These are phyloP conservation scores for Physocephala rufipes DNA, from an alignment of 2,888 invertebrate species.

Conservation along the genomic window DNA sequence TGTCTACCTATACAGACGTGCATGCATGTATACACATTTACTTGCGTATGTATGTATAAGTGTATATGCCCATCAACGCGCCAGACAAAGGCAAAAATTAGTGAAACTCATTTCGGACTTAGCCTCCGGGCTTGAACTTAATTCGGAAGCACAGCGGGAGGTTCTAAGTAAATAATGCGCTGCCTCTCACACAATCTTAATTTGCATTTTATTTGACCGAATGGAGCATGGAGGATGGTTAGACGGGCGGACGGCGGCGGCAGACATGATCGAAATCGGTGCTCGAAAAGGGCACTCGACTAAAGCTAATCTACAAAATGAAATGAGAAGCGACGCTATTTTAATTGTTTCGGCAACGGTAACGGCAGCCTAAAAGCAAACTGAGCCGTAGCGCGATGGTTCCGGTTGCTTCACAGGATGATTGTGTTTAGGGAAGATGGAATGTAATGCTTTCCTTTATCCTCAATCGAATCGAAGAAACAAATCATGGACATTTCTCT, in stretches of 20 bases:
- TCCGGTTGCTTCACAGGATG: background rate
- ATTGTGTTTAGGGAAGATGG: too few species aligned
- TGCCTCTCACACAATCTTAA: conserved; percentile 59
- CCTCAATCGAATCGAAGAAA: too few species aligned
- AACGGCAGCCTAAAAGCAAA: background rate
- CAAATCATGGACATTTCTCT: too few species aligned
- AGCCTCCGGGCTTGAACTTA: conserved; percentile 78
- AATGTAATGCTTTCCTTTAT: too few species aligned
- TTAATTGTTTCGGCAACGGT: conserved; percentile 29
- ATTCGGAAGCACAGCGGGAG: conserved; percentile 79
- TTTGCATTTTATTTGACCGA: conserved; percentile 60
- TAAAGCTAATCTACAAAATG: conserved; percentile 17
- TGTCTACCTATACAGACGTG: conserved; percentile 40
- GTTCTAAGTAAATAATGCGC: conserved; percentile 68
- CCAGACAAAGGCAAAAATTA: conserved; percentile 62
- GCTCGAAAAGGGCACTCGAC: conserved; percentile 22
- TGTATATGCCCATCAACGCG: conserved; percentile 50
- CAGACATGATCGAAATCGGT: conserved; percentile 26
- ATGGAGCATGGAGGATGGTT: background rate
- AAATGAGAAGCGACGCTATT: conserved; percentile 36
- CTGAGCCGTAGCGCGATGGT: background rate
- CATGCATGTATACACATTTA: background rate
- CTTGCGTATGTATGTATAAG: conserved; percentile 1
- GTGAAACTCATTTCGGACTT: conserved; percentile 69
- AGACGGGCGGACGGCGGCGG: background rate